Base-by-base conservation (phyloP, 2,888 invertebrate genomes). In the Colostygia pectinataria region DNA sequence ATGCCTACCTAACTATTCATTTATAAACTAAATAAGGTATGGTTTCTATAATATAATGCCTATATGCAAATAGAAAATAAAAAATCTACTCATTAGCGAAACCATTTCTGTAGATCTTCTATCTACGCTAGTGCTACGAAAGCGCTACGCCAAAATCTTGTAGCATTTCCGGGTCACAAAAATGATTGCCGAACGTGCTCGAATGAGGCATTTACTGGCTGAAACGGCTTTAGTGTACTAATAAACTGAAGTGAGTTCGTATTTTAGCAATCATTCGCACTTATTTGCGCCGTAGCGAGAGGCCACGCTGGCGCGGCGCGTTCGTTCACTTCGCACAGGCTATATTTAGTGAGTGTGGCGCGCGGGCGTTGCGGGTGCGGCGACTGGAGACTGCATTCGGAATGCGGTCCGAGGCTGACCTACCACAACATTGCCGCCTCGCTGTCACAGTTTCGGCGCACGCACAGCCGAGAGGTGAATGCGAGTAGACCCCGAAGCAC, bases 281-380 rank as follows among this genome's bases (percentile, higher is more conserved):
- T 39, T 39, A 38, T 45, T 41, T 50, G 54, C 42, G 29, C 29
- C 42, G 49, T 42, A 45, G 48, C 33, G 38, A 36, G 50, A 49
- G 46, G 46, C 42, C 45, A 45, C 36, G 56, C 48, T 57, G 58
- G 58, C 61, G 63, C 61, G 61, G 63, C 62, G 76, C 82, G 87
- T 88, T 86, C 85, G 87, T 85, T 88, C 87, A 87, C 88, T 80
- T 77, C 66, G 29, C 44, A 73, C 63, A 71, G 70, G 82, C 85
- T 88, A 88, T 87, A 89, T 89, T 87, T 89, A 89, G 87, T 86
- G 76, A 71, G 71, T 75, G 77, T 75, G 66, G 63, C 63, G 65
- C 65, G 65, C 55, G 61, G 57, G 63, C 65, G 59, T 59, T 45
- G 63, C 61, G 69, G 71, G 66, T 69, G 74, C 71, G 59, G 59